Conservation (phyloP, 2,113 vertebrate genomes). For the Erinaceus europaeus region DNA sequence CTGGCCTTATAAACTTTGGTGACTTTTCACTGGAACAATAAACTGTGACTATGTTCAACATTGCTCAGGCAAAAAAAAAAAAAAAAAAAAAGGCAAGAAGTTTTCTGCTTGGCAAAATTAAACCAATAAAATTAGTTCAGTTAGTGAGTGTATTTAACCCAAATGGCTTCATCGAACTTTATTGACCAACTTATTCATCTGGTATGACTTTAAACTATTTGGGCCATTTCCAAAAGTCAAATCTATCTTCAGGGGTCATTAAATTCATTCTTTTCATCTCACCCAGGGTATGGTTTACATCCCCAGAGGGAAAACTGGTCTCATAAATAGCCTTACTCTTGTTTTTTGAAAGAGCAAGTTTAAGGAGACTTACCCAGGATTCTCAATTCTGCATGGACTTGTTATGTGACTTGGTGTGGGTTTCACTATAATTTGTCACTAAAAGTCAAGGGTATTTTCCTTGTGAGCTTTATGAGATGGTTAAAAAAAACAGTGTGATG, state of each 20-base stretch:
- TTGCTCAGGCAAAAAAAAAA: too few species aligned
- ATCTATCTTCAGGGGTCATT: background rate
- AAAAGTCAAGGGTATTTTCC: background rate
- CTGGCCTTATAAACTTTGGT: background rate
- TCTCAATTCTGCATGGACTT: background rate
- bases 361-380: background rate
- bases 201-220: background rate
- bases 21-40: background rate
- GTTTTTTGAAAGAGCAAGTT: background rate
- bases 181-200: background rate
- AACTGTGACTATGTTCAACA: background rate
- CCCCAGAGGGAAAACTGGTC: background rate
- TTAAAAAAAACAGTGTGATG: background rate
- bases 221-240: slow-evolving; percentile 26
- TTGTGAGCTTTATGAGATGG: background rate
- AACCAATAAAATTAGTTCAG: background rate
- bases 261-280: background rate
- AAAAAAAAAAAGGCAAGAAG: background rate
- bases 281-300: background rate
- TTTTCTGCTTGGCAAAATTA: background rate
- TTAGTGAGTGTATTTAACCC: background rate
- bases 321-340: background rate
- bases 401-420: background rate
- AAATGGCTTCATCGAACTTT: background rate
- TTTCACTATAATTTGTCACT: background rate